These are phyloP conservation scores for Eretmocerus hayati DNA, from an alignment of 2,888 invertebrate species.

Conservation along the genomic window DNA sequence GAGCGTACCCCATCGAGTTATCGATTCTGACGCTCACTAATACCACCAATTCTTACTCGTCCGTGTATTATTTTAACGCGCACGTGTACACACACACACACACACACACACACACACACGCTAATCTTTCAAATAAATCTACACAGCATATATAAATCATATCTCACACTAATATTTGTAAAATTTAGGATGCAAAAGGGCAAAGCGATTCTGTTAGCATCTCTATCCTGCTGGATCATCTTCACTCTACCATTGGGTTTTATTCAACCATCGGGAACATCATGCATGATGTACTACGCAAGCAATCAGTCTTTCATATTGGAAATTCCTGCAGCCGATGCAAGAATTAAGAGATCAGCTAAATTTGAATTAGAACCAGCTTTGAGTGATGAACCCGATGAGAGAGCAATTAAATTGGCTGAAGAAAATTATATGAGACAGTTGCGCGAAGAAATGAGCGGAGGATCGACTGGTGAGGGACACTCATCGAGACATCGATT, in stretches of 20 bases:
- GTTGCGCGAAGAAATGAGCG: not conserved
- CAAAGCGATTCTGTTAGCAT: conserved; percentile 79
- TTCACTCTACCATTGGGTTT: conserved; percentile 95
- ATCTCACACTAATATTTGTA: too few relatives aligned
- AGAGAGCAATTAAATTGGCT: not conserved
- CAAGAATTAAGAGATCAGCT: conserved; percentile 50
- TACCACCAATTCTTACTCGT: too few relatives aligned
- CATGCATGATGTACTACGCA: conserved; percentile 69
- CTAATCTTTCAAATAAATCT: too few relatives aligned
- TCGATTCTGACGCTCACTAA: too few relatives aligned
- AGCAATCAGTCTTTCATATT: conserved; percentile 61
- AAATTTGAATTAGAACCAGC: not conserved
- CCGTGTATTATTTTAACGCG: too few relatives aligned
- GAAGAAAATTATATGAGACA: not conserved
- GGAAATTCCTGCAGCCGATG: conserved; percentile 52
- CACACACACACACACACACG: too few relatives aligned
- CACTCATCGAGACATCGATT: too few relatives aligned
- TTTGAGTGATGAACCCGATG: not conserved
- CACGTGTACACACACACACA: not conserved
- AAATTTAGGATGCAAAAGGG: conserved; percentile 71
- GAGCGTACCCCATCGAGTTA: too few relatives aligned
- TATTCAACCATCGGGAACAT: conserved; percentile 87
- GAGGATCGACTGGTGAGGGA: not conserved
- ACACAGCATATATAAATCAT: too few relatives aligned
- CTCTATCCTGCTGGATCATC: conserved; percentile 90